Evolutionary conservation across 1,140 invertebrate genomes (phyloP).

Genomic region (Frieseomelitta varia): DNA sequence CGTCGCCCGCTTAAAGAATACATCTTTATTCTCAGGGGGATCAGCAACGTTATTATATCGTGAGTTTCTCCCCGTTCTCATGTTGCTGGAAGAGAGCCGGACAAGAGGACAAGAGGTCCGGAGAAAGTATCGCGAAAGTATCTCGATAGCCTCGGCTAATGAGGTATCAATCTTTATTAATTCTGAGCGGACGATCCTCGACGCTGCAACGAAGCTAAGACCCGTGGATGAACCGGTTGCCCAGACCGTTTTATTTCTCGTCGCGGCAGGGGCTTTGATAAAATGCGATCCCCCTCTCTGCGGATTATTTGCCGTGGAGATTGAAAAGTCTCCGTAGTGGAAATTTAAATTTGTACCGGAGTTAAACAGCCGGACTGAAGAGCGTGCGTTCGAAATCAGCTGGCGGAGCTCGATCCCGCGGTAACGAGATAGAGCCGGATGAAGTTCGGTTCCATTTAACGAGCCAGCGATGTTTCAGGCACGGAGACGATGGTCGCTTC

Average conservation of each 20-base stretch:
- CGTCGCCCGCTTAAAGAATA: slow-evolving; percentile 40
- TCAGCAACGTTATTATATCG: slow-evolving; percentile 46
- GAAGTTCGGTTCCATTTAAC: slow-evolving; percentile 27
- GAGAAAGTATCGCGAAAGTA: neutral
- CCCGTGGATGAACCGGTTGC: neutral
- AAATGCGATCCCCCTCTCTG: neutral
- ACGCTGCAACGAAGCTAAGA: neutral
- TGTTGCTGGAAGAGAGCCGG: slow-evolving; percentile 11
- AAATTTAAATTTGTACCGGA: neutral
- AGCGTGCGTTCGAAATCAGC: neutral
- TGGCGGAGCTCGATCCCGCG: too few species aligned
- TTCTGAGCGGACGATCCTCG: neutral
- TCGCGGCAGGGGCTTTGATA: neutral
- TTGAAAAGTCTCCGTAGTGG: neutral
- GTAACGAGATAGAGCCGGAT: slow-evolving; percentile 27
- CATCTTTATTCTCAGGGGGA: slow-evolving; percentile 56
- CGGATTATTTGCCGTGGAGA: neutral
- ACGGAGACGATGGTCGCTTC: neutral
- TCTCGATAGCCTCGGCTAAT: slow-evolving; percentile 20
- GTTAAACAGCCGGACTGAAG: neutral
- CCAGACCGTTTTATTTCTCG: neutral
- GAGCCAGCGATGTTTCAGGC: slow-evolving; percentile 44
- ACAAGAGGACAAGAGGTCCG: neutral
- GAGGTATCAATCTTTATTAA: slow-evolving; percentile 18
- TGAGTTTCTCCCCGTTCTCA: slow-evolving; percentile 30